Evolutionary conservation across 2,797 vertebrate genomes (phyloP).

Genomic region (Sciaenops ocellatus): DNA sequence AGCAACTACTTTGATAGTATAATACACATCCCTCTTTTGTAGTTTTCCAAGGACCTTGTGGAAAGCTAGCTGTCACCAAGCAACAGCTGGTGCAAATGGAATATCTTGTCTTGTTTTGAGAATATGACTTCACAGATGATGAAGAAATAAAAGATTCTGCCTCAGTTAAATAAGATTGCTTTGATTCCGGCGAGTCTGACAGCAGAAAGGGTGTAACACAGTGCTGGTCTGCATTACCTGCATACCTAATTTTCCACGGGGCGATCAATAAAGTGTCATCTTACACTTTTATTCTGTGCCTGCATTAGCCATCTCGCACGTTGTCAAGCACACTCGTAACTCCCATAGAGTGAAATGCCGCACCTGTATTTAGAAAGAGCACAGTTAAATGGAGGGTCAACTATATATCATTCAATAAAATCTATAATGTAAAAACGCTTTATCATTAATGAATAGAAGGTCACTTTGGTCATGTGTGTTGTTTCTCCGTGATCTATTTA

Average conservation of each 20-base stretch:
- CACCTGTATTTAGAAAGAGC: constrained; percentile 28
- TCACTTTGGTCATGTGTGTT: background rate
- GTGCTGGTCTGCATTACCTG: constrained; percentile 10
- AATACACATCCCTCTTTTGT: constrained; percentile 58
- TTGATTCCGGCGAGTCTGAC: constrained; percentile 44
- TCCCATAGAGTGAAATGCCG: constrained; percentile 7
- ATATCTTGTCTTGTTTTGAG: constrained; percentile 43
- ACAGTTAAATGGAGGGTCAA: constrained; percentile 12
- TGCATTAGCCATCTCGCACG: constrained; percentile 11
- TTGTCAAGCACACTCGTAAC: constrained; percentile 17
- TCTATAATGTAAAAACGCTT: background rate
- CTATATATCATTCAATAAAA: constrained; percentile 1
- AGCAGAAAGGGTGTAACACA: background rate
- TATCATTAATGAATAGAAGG: background rate
- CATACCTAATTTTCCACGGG: constrained; percentile 31
- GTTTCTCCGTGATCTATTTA: constrained; percentile 37
- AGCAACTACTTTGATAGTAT: constrained; percentile 65
- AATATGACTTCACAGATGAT: constrained; percentile 47
- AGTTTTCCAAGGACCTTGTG: constrained; percentile 69
- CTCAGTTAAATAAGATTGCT: constrained; percentile 34
- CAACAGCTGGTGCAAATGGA: constrained; percentile 56
- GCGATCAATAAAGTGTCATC: constrained; percentile 15
- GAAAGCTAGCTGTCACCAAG: constrained; percentile 62
- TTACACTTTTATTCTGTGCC: constrained; percentile 15
- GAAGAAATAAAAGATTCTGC: constrained; percentile 39